A percentile compares a stretch with the other conserved stretches of the same genome.
Conservation (phyloP, 2,888 invertebrate genomes). For the Smittia sp. region DNA sequence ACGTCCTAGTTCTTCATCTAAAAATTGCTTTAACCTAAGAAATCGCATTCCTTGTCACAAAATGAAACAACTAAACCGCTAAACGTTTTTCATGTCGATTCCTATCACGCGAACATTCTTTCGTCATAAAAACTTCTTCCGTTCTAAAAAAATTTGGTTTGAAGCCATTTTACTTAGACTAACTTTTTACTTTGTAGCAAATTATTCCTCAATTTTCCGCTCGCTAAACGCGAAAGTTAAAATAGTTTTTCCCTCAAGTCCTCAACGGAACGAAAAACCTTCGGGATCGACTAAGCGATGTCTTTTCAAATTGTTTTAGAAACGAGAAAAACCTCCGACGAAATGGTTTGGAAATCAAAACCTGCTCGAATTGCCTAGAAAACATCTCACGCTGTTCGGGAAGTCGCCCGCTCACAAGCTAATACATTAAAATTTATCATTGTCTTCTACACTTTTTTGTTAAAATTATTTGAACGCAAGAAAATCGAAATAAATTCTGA, state of each 20-base stretch:
- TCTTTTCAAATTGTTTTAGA: neutral
- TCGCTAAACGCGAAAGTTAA: neutral
- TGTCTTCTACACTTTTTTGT: neutral
- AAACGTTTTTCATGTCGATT: neutral
- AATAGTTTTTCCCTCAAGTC: neutral
- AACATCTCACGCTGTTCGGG: too few relatives aligned
- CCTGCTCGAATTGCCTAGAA: too few relatives aligned
- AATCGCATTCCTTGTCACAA: neutral
- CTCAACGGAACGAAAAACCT: neutral
- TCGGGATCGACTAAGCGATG: neutral
- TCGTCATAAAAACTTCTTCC: too few relatives aligned
- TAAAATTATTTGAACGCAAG: too few relatives aligned
- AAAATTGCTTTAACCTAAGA: neutral
- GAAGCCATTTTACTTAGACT: constrained; percentile 11
- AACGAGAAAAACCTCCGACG: too few relatives aligned
- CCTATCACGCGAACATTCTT: too few relatives aligned
- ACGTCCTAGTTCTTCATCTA: neutral
- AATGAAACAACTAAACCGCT: neutral
- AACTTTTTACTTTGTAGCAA: neutral
- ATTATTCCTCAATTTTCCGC: neutral
- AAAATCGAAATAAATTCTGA: neutral
- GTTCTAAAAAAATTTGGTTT: constrained; percentile 14
- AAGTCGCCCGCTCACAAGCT: neutral
- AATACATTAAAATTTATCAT: neutral
- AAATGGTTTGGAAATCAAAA: too few relatives aligned